Evolutionary conservation across 2,797 vertebrate species (phyloP), one percentile per base, ranked within the genome.

Genomic region (Momotus momota): DNA sequence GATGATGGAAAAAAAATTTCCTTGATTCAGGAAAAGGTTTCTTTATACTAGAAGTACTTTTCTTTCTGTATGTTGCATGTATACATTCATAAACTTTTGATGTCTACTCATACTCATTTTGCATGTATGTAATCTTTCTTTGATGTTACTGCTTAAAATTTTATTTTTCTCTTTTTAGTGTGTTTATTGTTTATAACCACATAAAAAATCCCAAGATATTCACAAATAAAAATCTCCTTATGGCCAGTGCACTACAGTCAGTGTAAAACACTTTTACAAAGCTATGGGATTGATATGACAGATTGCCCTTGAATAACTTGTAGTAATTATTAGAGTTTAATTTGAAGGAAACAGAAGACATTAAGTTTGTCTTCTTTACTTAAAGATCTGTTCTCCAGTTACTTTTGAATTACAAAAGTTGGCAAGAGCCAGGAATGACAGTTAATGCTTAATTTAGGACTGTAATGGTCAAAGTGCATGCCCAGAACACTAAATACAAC

Each of bases 371-470:
- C 57, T 82, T 82, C 64, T 81, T 87, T 69, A 80, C 57, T 87
- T 93, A 92, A 77, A 83, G 45, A 86, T 14, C 19, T 22, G 15
- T 46, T 92, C 11, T 77, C 5, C 11, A 60, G 60, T 71, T 85
- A 73, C 27, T 69, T 81, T 81, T 79, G 81, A 82, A 91, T 90
- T 90, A 58, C 35, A 85, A 95, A 93, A 55, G 52, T 69, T 93
- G 35, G n/a, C 57, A 91, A 89, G 74, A 88, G 40, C 5, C 66
- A 52, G 8, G 86, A 92, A 81, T 65, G 62, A 93, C 14, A 88
- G 48, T 65, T 41, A 86, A 31, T 55, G 10, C 22, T 86, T 78
- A 85, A 89, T 93, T 83, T 90, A 91, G 29, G 48, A 60, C 23
- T 73, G 17, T 52, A 72, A 55, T 62, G 64, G 86, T 81, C 71